Evolutionary conservation across 92 coral and sea anemone species (phyloP).

Genomic region (Bergia puertoricense): DNA sequence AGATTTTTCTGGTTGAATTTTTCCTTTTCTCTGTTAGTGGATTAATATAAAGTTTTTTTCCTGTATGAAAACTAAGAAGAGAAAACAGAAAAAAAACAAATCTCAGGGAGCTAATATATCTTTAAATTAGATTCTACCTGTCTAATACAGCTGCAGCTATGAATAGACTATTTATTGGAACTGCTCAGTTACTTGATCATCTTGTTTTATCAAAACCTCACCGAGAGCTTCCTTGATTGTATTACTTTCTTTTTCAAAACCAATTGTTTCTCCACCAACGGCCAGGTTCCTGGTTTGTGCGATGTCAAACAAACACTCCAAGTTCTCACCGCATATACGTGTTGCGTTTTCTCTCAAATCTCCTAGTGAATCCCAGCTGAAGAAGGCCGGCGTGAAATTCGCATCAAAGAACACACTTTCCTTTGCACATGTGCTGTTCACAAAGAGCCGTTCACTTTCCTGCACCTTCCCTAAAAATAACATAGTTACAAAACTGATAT

Average conservation of each 20-base stretch:
- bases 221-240: slow-evolving; percentile 51
- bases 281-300: slow-evolving; percentile 57
- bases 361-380: slow-evolving; percentile 17
- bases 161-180: too few species aligned
- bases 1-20: too few species aligned
- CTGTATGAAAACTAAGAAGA: too few species aligned
- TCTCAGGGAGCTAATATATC: too few species aligned
- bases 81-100: too few species aligned
- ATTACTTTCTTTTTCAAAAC: slow-evolving; percentile 60
- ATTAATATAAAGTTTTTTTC: too few species aligned
- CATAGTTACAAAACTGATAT: background rate
- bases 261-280: slow-evolving; percentile 49
- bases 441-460: slow-evolving; percentile 60
- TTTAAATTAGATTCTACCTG: too few species aligned
- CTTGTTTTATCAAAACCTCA: slow-evolving; percentile 2
- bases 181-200: background rate
- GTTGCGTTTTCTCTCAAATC: slow-evolving; percentile 23
- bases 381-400: slow-evolving; percentile 58
- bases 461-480: slow-evolving; percentile 63
- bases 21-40: too few species aligned
- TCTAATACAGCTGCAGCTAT: too few species aligned
- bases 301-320: slow-evolving; percentile 63
- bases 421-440: slow-evolving; percentile 51
- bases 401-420: slow-evolving; percentile 66
- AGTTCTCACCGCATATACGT: slow-evolving; percentile 50